Conservation (phyloP, 2,888 invertebrate species). For the Heliconius erato region DNA sequence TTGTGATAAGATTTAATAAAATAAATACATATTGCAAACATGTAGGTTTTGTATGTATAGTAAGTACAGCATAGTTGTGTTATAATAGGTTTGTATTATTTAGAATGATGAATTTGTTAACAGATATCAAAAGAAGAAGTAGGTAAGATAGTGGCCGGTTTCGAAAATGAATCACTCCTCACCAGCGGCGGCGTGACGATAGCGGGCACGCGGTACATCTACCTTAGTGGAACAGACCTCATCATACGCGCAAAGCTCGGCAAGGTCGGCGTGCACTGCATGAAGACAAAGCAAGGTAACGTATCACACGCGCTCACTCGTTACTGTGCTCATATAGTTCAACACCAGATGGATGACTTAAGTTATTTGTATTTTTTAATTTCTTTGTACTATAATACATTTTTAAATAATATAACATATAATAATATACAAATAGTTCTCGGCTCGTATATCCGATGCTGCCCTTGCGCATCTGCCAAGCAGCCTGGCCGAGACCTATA, state of each 20-base stretch:
- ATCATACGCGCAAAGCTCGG: slow-evolving; percentile 97
- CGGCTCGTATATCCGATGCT: slow-evolving; percentile 5
- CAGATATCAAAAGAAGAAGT: slow-evolving; percentile 97
- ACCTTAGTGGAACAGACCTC: slow-evolving; percentile 97
- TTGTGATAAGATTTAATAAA: neutral
- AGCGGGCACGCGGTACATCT: slow-evolving; percentile 97
- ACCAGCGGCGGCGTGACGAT: slow-evolving; percentile 96
- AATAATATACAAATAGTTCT: neutral
- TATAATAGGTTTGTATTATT: neutral
- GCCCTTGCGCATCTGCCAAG: slow-evolving; percentile 35
- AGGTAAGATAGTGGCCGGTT: slow-evolving; percentile 94
- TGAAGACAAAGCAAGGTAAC: slow-evolving; percentile 96
- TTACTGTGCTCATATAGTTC: neutral
- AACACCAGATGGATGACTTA: neutral
- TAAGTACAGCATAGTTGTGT: neutral
- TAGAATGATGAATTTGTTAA: slow-evolving; percentile 60
- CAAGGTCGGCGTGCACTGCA: slow-evolving; percentile 97
- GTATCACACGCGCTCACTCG: no score
- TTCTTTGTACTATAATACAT: neutral
- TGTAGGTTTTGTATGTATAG: neutral
- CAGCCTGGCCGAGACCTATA: slow-evolving; percentile 30
- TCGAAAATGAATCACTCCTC: slow-evolving; percentile 95
- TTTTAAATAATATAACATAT: neutral
- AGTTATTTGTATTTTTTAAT: neutral
- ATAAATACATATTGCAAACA: neutral